Evolutionary conservation across 2,888 invertebrate genomes (phyloP).

Genomic region (Clostera curtula): DNA sequence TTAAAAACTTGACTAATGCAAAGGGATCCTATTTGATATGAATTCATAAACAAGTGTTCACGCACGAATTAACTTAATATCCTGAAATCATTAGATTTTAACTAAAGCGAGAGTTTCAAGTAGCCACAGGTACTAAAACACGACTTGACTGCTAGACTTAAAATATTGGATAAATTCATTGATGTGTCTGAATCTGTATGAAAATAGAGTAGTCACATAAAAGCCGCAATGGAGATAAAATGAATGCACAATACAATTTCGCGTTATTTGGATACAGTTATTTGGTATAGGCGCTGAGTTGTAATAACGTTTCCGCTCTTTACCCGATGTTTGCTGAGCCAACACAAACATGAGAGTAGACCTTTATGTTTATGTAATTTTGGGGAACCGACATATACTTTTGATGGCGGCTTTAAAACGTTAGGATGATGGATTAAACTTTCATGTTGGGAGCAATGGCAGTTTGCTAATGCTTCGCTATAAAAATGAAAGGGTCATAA

Average conservation of each 20-base stretch:
- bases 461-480: neutral
- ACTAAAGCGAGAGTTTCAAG: constrained; percentile 37
- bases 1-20: constrained; percentile 7
- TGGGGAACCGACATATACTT: constrained; percentile 26
- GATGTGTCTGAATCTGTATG: neutral
- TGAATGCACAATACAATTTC: neutral
- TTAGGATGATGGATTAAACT: constrained; percentile 10
- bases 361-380: constrained; percentile 36
- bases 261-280: neutral
- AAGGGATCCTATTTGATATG: constrained; percentile 13
- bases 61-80: constrained; percentile 36
- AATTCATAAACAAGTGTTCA: constrained; percentile 21
- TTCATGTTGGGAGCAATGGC: constrained; percentile 4
- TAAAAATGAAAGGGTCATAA: too few relatives aligned
- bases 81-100: constrained; percentile 41
- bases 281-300: constrained; percentile 34
- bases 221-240: constrained; percentile 17
- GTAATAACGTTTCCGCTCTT: constrained; percentile 67
- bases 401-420: constrained; percentile 20
- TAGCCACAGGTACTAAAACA: constrained; percentile 18
- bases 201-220: fast-evolving
- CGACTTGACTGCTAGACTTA: neutral
- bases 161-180: constrained; percentile 10
- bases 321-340: constrained; percentile 57
- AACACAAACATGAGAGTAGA: constrained; percentile 53